These are phyloP conservation scores for Caranx melampygus DNA, from an alignment of 2,113 vertebrate genomes.

Conservation along the genomic window DNA sequence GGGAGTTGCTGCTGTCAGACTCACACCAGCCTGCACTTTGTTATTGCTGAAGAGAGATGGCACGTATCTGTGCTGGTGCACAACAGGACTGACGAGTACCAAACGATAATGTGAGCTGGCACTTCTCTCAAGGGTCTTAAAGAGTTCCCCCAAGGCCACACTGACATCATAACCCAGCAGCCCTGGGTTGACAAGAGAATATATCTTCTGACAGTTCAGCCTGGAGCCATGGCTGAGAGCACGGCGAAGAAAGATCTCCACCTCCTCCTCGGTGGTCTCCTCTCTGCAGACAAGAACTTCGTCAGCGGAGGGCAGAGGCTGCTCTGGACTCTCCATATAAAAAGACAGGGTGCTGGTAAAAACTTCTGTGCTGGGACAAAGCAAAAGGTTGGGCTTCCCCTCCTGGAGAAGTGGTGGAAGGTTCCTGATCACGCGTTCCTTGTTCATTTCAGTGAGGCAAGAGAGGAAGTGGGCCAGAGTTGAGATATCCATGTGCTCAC, in stretches of 20 bases:
- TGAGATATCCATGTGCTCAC: slow-evolving; percentile 71
- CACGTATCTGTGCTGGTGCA: slow-evolving; percentile 81
- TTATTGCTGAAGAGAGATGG: slow-evolving; percentile 82
- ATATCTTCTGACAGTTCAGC: slow-evolving; percentile 77
- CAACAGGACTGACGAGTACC: slow-evolving; percentile 78
- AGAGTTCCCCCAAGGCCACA: slow-evolving; percentile 74
- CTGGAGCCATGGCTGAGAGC: slow-evolving; percentile 65
- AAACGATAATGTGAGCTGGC: slow-evolving; percentile 73
- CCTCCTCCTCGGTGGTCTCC: slow-evolving; percentile 81
- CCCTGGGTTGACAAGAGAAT: slow-evolving; percentile 81
- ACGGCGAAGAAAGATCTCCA: slow-evolving; percentile 84
- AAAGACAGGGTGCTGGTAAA: slow-evolving; percentile 72
- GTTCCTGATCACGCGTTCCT: slow-evolving; percentile 50
- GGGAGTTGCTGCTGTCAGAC: slow-evolving; percentile 36
- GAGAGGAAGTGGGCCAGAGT: slow-evolving; percentile 73
- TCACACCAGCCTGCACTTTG: slow-evolving; percentile 76
- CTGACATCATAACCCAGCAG: slow-evolving; percentile 83
- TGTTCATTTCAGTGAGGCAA: slow-evolving; percentile 68
- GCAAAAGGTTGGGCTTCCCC: slow-evolving; percentile 81
- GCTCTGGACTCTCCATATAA: slow-evolving; percentile 72
- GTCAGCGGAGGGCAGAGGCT: slow-evolving; percentile 79
- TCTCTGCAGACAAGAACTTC: slow-evolving; percentile 84
- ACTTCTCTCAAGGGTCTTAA: slow-evolving; percentile 72
- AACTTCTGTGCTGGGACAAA: slow-evolving; percentile 77
- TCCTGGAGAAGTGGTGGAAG: slow-evolving; percentile 67